Conservation (phyloP, 2,888 invertebrate species). For the Cephus pulcher region DNA sequence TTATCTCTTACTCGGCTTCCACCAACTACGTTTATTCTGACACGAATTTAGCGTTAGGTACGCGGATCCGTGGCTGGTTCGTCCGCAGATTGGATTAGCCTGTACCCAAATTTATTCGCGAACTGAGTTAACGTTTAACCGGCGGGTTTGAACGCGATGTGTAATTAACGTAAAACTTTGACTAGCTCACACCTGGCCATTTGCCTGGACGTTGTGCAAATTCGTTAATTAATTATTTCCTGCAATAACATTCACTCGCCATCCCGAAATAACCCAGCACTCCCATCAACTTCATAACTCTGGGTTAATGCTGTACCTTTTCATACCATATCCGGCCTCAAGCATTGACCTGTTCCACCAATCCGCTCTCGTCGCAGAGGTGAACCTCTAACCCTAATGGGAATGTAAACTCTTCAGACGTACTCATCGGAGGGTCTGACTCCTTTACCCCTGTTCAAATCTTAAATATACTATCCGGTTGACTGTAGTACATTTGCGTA, state of each 20-base stretch:
- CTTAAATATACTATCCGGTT: background rate
- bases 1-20: background rate
- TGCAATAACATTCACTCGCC: background rate
- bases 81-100: background rate
- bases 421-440: background rate
- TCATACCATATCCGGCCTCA: background rate
- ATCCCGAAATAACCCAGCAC: background rate
- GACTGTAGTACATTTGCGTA: background rate
- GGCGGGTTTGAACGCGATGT: background rate
- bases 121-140: background rate
- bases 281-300: background rate
- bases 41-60: background rate
- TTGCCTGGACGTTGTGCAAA: background rate
- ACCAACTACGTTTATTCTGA: background rate
- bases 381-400: background rate
- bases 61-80: background rate
- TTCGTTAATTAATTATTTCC: background rate
- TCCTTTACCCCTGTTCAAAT: background rate
- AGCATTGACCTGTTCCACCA: background rate
- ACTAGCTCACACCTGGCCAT: background rate
- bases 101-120: background rate
- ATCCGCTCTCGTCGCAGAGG: background rate
- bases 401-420: background rate
- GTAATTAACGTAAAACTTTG: background rate
- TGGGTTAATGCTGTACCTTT: background rate